These are phyloP conservation scores for Cephus nigrinus DNA, from an alignment of 2,888 invertebrate species.

Conservation along the genomic window DNA sequence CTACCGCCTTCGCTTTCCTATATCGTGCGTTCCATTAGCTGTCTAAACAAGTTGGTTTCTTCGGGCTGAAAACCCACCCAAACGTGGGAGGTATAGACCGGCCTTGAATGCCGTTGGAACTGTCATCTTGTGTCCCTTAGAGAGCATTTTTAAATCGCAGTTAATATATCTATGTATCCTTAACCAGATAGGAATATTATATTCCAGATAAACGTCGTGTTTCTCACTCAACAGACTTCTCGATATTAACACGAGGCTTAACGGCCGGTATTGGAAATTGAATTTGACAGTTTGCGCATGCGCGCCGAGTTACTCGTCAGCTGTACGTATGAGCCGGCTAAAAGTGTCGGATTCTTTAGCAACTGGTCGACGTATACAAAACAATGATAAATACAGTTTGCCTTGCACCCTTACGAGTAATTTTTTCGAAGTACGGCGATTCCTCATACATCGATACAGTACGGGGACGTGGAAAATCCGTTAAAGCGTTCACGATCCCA, in stretches of 20 bases:
- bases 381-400: background rate
- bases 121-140: background rate
- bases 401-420: background rate
- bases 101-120: slow-evolving; percentile 2
- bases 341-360: background rate
- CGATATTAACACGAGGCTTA: background rate
- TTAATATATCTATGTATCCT: background rate
- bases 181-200: background rate
- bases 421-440: background rate
- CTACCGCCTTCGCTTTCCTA: background rate
- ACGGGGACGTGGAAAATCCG: background rate
- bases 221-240: background rate
- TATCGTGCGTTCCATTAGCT: slow-evolving; percentile 26
- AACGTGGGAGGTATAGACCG: slow-evolving; percentile 3
- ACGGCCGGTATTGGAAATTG: background rate
- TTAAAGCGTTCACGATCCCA: slow-evolving; percentile 2
- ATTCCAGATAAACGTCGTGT: background rate
- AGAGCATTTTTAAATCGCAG: background rate
- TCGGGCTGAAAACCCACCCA: background rate
- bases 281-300: background rate
- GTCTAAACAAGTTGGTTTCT: slow-evolving; percentile 25
- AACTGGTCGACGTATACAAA: background rate
- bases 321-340: background rate
- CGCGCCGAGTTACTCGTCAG: background rate
- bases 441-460: background rate